Evolutionary conservation across 1,140 invertebrate species (phyloP).

Genomic region (Drosophila ambigua): DNA sequence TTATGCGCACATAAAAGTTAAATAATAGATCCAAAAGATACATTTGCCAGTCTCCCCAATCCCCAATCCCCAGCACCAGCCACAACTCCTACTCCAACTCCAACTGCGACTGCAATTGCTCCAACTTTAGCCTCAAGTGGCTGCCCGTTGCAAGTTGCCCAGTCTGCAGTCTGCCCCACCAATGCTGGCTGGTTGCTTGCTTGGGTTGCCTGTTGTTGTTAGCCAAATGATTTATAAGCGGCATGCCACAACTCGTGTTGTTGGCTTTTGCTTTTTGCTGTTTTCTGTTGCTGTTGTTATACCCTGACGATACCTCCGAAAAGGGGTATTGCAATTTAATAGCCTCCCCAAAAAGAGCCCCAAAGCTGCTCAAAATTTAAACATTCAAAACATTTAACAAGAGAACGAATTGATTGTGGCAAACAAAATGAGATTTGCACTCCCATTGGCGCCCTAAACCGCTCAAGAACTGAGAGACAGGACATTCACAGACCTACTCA

Average conservation of each 20-base stretch:
- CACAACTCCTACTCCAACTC: slow-evolving; percentile 2
- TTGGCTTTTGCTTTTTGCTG: slow-evolving; percentile 33
- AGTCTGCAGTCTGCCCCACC: neutral
- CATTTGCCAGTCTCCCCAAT: slow-evolving; percentile 64
- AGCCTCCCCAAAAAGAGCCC: neutral
- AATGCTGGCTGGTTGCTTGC: slow-evolving; percentile 2
- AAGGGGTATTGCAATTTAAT: slow-evolving; percentile 23
- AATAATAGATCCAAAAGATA: slow-evolving; percentile 83
- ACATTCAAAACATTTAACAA: too few species aligned
- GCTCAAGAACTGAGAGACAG: too few species aligned
- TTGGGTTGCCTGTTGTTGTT: slow-evolving; percentile 47
- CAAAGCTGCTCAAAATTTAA: too few species aligned
- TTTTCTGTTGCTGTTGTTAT: slow-evolving; percentile 47
- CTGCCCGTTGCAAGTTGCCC: slow-evolving; percentile 24
- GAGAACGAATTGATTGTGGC: too few species aligned
- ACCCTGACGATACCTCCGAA: slow-evolving; percentile 22
- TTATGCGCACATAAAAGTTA: slow-evolving; percentile 83
- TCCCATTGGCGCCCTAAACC: too few species aligned
- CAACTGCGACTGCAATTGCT: slow-evolving; percentile 9
- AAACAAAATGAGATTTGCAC: too few species aligned
- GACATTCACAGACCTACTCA: too few species aligned
- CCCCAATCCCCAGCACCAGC: neutral
- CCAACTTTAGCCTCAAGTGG: slow-evolving; percentile 25
- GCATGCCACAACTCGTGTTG: slow-evolving; percentile 6
- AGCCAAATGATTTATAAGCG: slow-evolving; percentile 72